Conservation (phyloP, 2,888 invertebrate genomes). For the Cephus pulcher region DNA sequence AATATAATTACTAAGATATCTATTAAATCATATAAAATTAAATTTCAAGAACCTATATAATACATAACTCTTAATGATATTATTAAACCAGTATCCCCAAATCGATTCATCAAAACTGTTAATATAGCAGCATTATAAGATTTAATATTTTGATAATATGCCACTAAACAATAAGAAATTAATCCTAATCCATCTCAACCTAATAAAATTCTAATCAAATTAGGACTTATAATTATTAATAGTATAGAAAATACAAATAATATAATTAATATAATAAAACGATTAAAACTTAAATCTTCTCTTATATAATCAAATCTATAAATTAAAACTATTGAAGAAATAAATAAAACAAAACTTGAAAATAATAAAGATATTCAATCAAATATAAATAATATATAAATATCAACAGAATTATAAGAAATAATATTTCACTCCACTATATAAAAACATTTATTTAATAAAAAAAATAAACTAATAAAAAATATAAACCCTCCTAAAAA, state of each 20-base stretch:
- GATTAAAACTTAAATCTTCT: constrained; percentile 70
- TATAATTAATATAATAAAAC: constrained; percentile 71
- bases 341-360: constrained; percentile 74
- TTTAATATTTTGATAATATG: constrained; percentile 78
- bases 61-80: constrained; percentile 53
- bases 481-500: constrained; percentile 45
- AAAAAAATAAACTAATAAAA: constrained; percentile 65
- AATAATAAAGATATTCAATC: constrained; percentile 76
- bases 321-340: constrained; percentile 75
- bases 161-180: constrained; percentile 79
- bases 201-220: constrained; percentile 78
- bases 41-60: constrained; percentile 50
- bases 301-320: constrained; percentile 75
- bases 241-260: constrained; percentile 77
- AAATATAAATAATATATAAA: constrained; percentile 71
- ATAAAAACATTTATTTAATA: constrained; percentile 66
- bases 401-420: constrained; percentile 67
- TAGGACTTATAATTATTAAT: constrained; percentile 76
- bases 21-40: constrained; percentile 21
- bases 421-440: constrained; percentile 72
- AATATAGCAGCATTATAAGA: constrained; percentile 79
- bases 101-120: constrained; percentile 79
- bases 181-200: constrained; percentile 81
- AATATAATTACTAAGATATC: constrained; percentile 62
- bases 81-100: constrained; percentile 78